These are phyloP conservation scores for Brachylomia viminalis DNA, from an alignment of 2,888 invertebrate genomes.

Conservation along the genomic window DNA sequence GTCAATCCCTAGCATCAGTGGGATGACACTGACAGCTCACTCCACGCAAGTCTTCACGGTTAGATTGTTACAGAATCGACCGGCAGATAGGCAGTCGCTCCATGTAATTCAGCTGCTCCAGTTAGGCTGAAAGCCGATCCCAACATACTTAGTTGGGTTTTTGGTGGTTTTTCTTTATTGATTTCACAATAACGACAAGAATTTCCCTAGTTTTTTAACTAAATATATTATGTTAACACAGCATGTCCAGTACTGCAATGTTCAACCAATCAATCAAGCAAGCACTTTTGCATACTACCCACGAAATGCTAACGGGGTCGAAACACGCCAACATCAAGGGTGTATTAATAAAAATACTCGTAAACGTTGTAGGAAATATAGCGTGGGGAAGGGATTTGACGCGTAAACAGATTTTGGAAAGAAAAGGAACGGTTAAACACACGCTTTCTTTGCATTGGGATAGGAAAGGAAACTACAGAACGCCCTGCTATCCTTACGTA, in stretches of 20 bases:
- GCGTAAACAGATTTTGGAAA: neutral
- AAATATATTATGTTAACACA: slow-evolving; percentile 1
- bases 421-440: neutral
- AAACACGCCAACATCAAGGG: slow-evolving; percentile 47
- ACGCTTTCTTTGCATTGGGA: no score
- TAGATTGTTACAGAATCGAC: no score
- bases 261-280: slow-evolving; percentile 56
- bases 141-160: no score
- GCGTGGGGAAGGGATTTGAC: neutral
- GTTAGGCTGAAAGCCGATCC: no score
- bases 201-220: neutral
- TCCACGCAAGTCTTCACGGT: no score
- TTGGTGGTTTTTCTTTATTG: no score
- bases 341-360: slow-evolving; percentile 53
- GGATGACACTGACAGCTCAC: no score
- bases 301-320: slow-evolving; percentile 26
- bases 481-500: no score
- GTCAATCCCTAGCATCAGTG: no score
- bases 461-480: no score
- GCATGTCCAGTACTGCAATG: slow-evolving; percentile 41
- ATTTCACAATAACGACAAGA: neutral
- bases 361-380: slow-evolving; percentile 44
- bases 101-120: no score
- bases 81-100: no score
- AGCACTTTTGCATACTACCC: slow-evolving; percentile 56